Evolutionary conservation across 2,888 invertebrate genomes (phyloP).

Genomic region (Zaprionus bogoriensis): DNA sequence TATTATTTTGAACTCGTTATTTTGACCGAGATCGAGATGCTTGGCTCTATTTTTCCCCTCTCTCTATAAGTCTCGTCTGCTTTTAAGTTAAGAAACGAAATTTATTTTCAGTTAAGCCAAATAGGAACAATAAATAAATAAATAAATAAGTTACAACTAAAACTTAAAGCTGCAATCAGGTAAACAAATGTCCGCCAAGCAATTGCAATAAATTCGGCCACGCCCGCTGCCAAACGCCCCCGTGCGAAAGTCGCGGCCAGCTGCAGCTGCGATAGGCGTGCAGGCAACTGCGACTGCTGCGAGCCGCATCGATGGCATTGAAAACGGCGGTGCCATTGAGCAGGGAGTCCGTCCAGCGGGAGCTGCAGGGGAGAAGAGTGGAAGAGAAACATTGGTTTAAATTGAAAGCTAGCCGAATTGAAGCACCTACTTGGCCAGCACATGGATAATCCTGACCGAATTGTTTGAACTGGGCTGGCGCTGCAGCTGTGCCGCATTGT

Average conservation of each 20-base stretch:
- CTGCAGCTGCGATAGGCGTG: slow-evolving; percentile 83
- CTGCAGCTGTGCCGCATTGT: slow-evolving; percentile 69
- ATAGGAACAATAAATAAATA: slow-evolving; percentile 28
- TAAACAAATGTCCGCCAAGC: slow-evolving; percentile 26
- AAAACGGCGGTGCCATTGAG: slow-evolving; percentile 84
- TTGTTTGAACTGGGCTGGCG: slow-evolving; percentile 64
- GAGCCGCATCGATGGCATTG: slow-evolving; percentile 84
- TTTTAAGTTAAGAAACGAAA: not conserved
- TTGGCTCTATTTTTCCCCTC: too few species aligned
- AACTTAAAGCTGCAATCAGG: not conserved
- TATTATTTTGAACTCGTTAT: too few species aligned
- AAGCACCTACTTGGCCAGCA: slow-evolving; percentile 83
- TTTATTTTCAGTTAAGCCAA: not conserved
- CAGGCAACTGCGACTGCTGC: slow-evolving; percentile 81
- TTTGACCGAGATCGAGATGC: too few species aligned
- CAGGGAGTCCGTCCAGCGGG: slow-evolving; percentile 79
- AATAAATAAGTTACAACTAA: slow-evolving; percentile 5
- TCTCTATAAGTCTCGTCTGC: too few species aligned
- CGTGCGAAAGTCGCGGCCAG: slow-evolving; percentile 54
- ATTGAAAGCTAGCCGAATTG: too few species aligned
- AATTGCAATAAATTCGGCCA: slow-evolving; percentile 37
- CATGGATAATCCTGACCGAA: slow-evolving; percentile 84
- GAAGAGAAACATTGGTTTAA: not conserved
- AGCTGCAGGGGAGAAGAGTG: slow-evolving; percentile 50
- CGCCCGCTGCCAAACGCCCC: slow-evolving; percentile 14